Base-by-base conservation (phyloP, 2,797 vertebrate genomes). In the Galagoides demidoff region DNA sequence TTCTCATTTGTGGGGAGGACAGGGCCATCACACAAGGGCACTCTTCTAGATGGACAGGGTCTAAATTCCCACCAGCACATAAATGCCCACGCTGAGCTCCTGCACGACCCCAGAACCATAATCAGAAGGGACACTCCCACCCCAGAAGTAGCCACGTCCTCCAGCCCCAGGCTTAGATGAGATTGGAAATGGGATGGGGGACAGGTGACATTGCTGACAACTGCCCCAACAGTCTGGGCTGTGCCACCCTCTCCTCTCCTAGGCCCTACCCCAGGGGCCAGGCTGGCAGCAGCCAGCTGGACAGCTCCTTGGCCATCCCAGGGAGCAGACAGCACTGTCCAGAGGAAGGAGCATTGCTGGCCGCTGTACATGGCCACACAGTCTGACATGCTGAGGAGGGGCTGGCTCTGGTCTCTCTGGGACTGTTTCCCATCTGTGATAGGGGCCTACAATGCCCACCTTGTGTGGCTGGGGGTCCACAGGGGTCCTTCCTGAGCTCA, bases 301-400 rank as follows among this genome's bases (percentile, higher is more conserved):
- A 31, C 57, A 5, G 11, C 16, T 78, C 4, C 8, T 3, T 0
- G 6, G 70, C 37, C 3, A 0, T 20, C 23, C 12, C 0, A 0
- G 0, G 2, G 39, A 20, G 31, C 31, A 7, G 64, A 11, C 39
- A 20, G n/a, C 27, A 9, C 31, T 5, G 7, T 25, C n/a, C 10
- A 7, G 16, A 16, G 1, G 11, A 4, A 23, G 31, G 37, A 20
- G 8, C 4, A 7, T 12, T 2, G 2, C 31, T 4, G 55, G 55
- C 78, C 0, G 0, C 7, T 1, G 16, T 10, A 4, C 1, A 17
- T 2, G 0, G 3, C 23, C 31, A 11, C 8, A 27, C 25, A 3
- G 52, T 6, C 34, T 14, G 16, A 37, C 73, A 4, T 0, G 1
- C 57, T 0, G 0, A 16, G 37, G 27, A 11, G 13, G 4, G n/a